These are phyloP conservation scores for Maniola hyperantus DNA, from an alignment of 2,888 invertebrate genomes.

Conservation along the genomic window DNA sequence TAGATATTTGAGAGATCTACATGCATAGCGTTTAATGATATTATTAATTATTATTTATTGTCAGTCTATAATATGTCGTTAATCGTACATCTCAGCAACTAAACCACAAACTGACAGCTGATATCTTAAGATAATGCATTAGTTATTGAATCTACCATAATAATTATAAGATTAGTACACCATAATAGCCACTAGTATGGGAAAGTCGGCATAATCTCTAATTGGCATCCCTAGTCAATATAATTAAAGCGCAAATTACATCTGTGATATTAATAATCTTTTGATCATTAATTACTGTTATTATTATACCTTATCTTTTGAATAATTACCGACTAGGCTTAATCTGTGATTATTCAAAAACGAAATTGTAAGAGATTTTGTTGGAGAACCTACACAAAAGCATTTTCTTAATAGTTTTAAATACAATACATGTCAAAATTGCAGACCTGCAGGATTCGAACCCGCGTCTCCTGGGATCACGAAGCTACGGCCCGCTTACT, in stretches of 20 bases:
- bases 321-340: neutral
- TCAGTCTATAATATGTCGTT: neutral
- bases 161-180: conserved; percentile 10
- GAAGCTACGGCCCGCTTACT: too few relatives aligned
- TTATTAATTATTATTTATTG: neutral
- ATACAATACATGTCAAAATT: too few relatives aligned
- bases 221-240: neutral
- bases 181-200: neutral
- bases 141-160: neutral
- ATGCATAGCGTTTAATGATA: too few relatives aligned
- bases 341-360: neutral
- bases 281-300: neutral
- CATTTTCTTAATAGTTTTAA: too few relatives aligned
- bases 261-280: conserved; percentile 1
- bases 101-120: neutral
- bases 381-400: too few relatives aligned
- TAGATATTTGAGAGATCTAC: too few relatives aligned
- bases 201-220: neutral
- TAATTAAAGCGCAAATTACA: conserved; percentile 8
- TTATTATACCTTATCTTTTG: neutral
- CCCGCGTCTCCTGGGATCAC: too few relatives aligned
- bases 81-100: neutral
- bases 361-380: too few relatives aligned
- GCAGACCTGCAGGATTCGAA: too few relatives aligned
- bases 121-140: neutral